Percentiles rank a stretch among this genome's conserved stretches.
Conservation (phyloP, 2,888 invertebrate genomes). For the Eucera pruinosa region DNA sequence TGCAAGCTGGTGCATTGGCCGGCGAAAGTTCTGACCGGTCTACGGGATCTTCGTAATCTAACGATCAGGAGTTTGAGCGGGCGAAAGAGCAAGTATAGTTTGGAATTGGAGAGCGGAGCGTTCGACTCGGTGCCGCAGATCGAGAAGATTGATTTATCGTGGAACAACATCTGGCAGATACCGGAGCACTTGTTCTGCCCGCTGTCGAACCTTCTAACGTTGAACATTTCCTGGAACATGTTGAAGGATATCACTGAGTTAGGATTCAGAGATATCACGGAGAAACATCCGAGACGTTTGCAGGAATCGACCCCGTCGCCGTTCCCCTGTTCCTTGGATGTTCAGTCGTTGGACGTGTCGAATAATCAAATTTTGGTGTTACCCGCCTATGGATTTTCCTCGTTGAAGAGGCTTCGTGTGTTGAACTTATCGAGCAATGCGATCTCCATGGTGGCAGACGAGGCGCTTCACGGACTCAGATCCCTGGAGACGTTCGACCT, state of each 20-base stretch:
- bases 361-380: constrained; percentile 93
- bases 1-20: constrained; percentile 95
- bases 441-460: constrained; percentile 94
- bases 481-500: constrained; percentile 94
- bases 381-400: constrained; percentile 93
- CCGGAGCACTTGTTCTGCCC: constrained; percentile 94
- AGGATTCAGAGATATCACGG: constrained; percentile 90
- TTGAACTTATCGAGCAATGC: constrained; percentile 95
- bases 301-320: constrained; percentile 80
- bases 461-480: constrained; percentile 92
- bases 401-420: constrained; percentile 90
- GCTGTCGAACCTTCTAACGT: constrained; percentile 90
- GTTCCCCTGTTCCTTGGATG: constrained; percentile 89
- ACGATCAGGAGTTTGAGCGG: constrained; percentile 92
- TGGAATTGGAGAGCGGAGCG: constrained; percentile 92
- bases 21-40: constrained; percentile 91
- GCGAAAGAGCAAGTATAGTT: constrained; percentile 86
- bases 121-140: constrained; percentile 91
- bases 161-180: constrained; percentile 95
- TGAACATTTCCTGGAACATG: constrained; percentile 95
- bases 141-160: constrained; percentile 93
- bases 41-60: constrained; percentile 92
- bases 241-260: constrained; percentile 95
- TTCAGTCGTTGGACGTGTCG: constrained; percentile 93
- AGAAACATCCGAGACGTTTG: constrained; percentile 87